Evolutionary conservation across 2,797 vertebrate species (phyloP), one percentile per base, ranked within the genome.

Genomic region (Onychomys torridus): DNA sequence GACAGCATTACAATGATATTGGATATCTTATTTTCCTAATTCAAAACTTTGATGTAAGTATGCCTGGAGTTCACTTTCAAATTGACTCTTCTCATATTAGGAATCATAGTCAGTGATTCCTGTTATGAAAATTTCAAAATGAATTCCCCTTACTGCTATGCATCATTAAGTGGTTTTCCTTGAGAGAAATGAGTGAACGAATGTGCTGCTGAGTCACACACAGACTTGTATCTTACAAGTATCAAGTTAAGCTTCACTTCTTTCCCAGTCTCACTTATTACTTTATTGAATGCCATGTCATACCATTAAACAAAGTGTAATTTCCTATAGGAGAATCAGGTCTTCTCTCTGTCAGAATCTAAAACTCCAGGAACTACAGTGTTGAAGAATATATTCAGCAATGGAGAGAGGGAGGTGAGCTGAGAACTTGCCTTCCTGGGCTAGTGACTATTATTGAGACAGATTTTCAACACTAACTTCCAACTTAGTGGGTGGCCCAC

Each of bases 1-100:
- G 46, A 67, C 13, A 82, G 43, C n/a, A 57, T 55, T 34, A 73
- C 34, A 55, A 88, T 63, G 49, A 13, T 49, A 90, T 6, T 55
- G 27, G 10, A 77, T 19, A 19, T 21, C 8, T 27, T 46, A 27
- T 40, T 67, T 82, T 96, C 94, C 71, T 37, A 82, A 16, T 81
- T 96, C 52, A 89, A 85, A 63, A 90, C 23, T 84, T 95, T 89
- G 40, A 89, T 13, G 29, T 78, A 78, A 12, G 13, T 75, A 21
- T 82, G 43, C 69, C 32, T 69, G 89, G 40, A 59, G 16, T 77
- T 75, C 8, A 71, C 69, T 34, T 32, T 40, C 29, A 37, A 43
- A 67, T 4, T n/a, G 43, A 84, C 23, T 81, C 43, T 92, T 94
- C 11, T 83, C n/a, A 87, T 63, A 67, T 40, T 75, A 83, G 57